These are phyloP conservation scores for Macrobrachium nipponense DNA, from an alignment of 1,140 invertebrate genomes.

Conservation along the genomic window DNA sequence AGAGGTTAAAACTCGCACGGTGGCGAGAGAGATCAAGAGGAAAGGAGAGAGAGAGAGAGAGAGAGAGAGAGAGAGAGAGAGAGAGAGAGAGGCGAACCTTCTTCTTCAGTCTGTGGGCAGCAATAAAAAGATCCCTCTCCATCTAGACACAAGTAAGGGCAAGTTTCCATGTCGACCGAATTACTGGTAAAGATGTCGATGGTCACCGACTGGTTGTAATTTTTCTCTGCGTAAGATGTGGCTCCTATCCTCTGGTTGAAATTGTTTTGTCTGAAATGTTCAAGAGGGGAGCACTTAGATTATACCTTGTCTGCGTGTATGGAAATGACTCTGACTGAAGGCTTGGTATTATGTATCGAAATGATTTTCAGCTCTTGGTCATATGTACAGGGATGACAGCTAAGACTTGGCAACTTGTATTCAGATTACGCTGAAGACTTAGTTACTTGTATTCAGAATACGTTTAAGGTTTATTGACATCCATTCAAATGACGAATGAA, in stretches of 20 bases:
- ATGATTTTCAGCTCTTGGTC: background rate
- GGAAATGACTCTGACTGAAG: too few relatives aligned
- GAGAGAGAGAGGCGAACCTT: background rate
- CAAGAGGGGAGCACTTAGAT: too few relatives aligned
- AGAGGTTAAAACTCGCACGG: background rate
- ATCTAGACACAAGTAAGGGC: slow-evolving; percentile 15
- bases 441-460: too few relatives aligned
- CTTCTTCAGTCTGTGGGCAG: background rate
- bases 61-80: too few relatives aligned
- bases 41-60: too few relatives aligned
- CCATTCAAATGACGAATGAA: too few relatives aligned
- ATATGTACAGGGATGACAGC: background rate
- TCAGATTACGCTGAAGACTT: too few relatives aligned
- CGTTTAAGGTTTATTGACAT: too few relatives aligned
- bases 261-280: too few relatives aligned
- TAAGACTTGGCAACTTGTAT: too few relatives aligned
- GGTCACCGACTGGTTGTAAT: background rate
- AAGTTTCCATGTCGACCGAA: slow-evolving; percentile 30
- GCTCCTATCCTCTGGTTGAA: too few relatives aligned
- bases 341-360: background rate
- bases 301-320: too few relatives aligned
- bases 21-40: background rate
- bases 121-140: background rate
- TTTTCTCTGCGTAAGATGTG: background rate
- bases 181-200: background rate